Percentiles rank a stretch among this genome's conserved stretches.
phyloP scores from a whole-genome alignment of 1,140 invertebrate genomes.

The Eciton burchellii region DNA sequence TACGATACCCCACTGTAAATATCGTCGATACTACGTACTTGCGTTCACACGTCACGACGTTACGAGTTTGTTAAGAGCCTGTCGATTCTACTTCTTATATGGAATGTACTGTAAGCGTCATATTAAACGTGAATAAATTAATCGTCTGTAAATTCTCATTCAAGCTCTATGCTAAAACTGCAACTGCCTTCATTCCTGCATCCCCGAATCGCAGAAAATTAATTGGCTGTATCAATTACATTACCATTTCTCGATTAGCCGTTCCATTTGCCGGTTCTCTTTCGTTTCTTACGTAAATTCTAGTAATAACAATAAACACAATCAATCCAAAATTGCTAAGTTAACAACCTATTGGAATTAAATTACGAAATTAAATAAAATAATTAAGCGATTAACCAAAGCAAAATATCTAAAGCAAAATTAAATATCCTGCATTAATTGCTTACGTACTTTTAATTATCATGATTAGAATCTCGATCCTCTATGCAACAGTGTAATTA shows the following conservation, averaged over 20 bases:
- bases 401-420: too few relatives aligned
- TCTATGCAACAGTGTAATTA: constrained; percentile 50
- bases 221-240: not conserved
- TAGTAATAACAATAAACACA: not conserved
- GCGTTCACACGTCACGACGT: constrained; percentile 57
- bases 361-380: constrained; percentile 6
- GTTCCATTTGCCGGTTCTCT: not conserved
- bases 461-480: constrained; percentile 63
- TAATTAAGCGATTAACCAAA: not conserved
- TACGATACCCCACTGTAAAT: constrained; percentile 70
- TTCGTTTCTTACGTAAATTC: not conserved
- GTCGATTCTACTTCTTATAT: constrained; percentile 76
- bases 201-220: not conserved
- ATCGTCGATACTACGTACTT: constrained; percentile 62
- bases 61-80: constrained; percentile 71
- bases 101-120: constrained; percentile 72
- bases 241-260: not conserved
- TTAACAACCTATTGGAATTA: not conserved
- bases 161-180: constrained; percentile 20
- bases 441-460: constrained; percentile 47
- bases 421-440: constrained; percentile 60
- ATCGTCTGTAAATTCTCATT: constrained; percentile 77
- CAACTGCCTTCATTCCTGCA: not conserved
- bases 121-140: constrained; percentile 78
- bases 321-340: not conserved